phyloP scores from a whole-genome alignment of 2,888 invertebrate species.

The Nephrotoma flavescens region DNA sequence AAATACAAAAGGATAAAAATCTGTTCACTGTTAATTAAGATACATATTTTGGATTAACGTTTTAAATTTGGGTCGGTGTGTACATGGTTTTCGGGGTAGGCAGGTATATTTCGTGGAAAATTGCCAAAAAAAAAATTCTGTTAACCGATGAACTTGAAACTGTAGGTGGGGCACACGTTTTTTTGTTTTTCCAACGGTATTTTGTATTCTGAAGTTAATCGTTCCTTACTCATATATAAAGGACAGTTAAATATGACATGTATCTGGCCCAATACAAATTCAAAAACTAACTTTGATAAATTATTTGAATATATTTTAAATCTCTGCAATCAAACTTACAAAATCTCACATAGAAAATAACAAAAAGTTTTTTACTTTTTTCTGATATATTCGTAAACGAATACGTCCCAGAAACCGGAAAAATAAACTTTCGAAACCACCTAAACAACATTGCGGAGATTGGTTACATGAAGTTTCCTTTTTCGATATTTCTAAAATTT shows the following conservation, averaged over 20 bases:
- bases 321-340: not conserved
- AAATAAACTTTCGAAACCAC: not conserved
- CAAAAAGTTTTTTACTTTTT: not conserved
- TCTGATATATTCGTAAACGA: not conserved
- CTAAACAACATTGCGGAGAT: not conserved
- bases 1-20: not conserved
- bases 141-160: not conserved
- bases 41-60: not conserved
- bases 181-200: not conserved
- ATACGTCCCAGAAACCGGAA: not conserved
- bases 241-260: not conserved
- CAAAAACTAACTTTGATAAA: too few relatives aligned
- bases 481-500: not conserved
- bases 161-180: not conserved
- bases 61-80: not conserved
- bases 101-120: not conserved
- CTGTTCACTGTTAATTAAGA: not conserved
- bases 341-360: not conserved
- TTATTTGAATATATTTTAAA: not conserved
- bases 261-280: not conserved
- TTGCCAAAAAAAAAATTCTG: not conserved
- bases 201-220: not conserved
- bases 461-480: not conserved
- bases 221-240: not conserved
- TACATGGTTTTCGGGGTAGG: not conserved